Base-by-base conservation (phyloP, 2,797 vertebrate species). In the Parauchenoglanis ngamensis region DNA sequence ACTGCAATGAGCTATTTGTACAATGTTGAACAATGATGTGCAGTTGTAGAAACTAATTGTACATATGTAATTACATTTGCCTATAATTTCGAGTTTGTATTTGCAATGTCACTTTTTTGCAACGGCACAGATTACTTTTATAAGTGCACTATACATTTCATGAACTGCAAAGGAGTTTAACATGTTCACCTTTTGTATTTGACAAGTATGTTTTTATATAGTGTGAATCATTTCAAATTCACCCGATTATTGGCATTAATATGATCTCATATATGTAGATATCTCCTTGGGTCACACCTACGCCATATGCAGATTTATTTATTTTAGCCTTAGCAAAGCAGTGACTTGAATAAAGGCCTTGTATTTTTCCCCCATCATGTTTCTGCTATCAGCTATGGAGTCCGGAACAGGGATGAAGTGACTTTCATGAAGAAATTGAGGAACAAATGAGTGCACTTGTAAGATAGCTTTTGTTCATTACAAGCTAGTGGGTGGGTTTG, bases 391-490 rank as follows among this genome's bases (percentile, higher is more conserved):
- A 99, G 98, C 89, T 99, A 98, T 0, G 98, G 97, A 17, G 97
- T 99, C 94, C 96, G 97, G 89, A 99, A 99, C 92, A 93, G 98
- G 91, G 98, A 99, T 8, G 98, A 99, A 91, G 98, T 99, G 90
- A 96, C 95, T 8, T 99, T 99, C 90, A 95, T 97, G 90, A 99
- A 99, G 94, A 98, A 95, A 87, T 95, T 99, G 54, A 96, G 94
- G 90, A 97, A 96, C 82, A 97, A 97, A 89, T 97, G 88, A 96
- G 70, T 0, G 4, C 23, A 59, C 8, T 56, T 10, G 19, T 75
- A 59, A 86, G 35, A 46, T 57, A 2, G 7, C 11, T 75, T 31
- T 54, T 31, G 52, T 21, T 80, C 31, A 7, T 80, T 28, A 65
- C 19, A 21, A 44, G 46, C 61, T 78, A 35, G 15, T 8, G 15